Percentiles rank a stretch among this genome's conserved stretches.
These are phyloP conservation scores for Notoglanidium macrostoma DNA, from an alignment of 2,797 vertebrate species.

Conservation along the genomic window DNA sequence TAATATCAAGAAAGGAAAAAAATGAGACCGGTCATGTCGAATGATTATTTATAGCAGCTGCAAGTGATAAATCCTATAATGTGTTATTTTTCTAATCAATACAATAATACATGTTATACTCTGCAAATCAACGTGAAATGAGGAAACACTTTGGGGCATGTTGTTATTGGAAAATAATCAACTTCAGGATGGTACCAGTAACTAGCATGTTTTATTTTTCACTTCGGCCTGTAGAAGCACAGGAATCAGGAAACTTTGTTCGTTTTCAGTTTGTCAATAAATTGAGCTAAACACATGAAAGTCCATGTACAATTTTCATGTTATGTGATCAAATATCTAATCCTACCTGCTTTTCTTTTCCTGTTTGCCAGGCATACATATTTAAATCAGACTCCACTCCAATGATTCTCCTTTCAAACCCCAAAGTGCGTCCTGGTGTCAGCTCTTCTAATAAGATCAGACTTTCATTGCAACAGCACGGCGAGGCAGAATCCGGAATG, in stretches of 20 bases:
- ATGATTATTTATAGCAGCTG: not conserved
- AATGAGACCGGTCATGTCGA: not conserved
- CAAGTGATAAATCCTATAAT: not conserved
- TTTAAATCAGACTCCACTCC: not conserved
- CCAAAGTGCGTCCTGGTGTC: conserved; percentile 31
- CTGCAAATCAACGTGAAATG: not conserved
- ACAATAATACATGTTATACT: not conserved
- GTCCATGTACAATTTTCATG: not conserved
- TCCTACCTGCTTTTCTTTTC: not conserved
- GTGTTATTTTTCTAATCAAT: not conserved
- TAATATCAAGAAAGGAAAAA: not conserved
- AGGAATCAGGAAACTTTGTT: not conserved
- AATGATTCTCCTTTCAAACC: not conserved
- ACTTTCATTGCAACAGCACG: conserved; percentile 48
- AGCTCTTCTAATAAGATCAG: conserved; percentile 49
- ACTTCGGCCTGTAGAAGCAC: not conserved
- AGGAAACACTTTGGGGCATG: not conserved
- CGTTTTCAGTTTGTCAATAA: not conserved
- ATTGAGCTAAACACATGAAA: not conserved
- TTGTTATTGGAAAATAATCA: not conserved
- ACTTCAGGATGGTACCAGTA: not conserved
- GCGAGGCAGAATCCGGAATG: conserved; percentile 1
- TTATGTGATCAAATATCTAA: not conserved
- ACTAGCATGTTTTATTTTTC: not conserved
- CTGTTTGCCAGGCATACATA: not conserved